A percentile compares a stretch with the other conserved stretches of the same genome.
phyloP scores from a whole-genome alignment of 2,113 vertebrate species.

The Podarcis cretensis region DNA sequence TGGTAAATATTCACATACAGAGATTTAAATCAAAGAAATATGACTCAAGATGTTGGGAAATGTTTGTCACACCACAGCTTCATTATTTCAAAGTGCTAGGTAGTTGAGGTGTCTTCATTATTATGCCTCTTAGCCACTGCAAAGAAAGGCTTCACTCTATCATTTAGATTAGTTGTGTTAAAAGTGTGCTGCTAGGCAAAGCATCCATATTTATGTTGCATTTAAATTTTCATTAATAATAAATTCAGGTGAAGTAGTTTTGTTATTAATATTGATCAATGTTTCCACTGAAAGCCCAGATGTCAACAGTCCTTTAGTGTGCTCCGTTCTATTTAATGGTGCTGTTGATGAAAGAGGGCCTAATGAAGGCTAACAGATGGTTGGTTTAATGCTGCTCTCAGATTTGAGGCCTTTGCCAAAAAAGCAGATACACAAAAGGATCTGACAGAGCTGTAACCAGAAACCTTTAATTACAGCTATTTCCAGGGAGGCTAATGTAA shows the following conservation, averaged over 20 bases:
- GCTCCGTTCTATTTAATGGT: slow-evolving; percentile 78
- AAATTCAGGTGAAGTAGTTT: slow-evolving; percentile 71
- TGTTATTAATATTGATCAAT: slow-evolving; percentile 81
- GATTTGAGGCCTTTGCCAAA: slow-evolving; percentile 78
- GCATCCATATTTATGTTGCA: slow-evolving; percentile 72
- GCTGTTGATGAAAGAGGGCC: slow-evolving; percentile 74
- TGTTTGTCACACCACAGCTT: background rate
- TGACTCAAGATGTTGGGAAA: background rate
- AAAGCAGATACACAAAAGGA: slow-evolving; percentile 76
- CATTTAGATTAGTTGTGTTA: slow-evolving; percentile 62
- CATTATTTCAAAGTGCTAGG: background rate
- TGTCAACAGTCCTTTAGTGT: slow-evolving; percentile 72
- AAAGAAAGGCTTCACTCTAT: slow-evolving; percentile 50
- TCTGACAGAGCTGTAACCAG: slow-evolving; percentile 74
- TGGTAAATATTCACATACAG: background rate
- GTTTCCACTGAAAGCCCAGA: slow-evolving; percentile 76
- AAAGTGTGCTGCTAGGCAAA: slow-evolving; percentile 65
- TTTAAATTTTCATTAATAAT: slow-evolving; percentile 81
- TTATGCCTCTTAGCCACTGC: slow-evolving; percentile 24
- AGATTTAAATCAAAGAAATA: background rate
- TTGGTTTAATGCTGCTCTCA: slow-evolving; percentile 78
- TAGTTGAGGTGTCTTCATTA: background rate
- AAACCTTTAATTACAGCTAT: slow-evolving; percentile 81
- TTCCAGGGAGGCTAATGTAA: slow-evolving; percentile 61
- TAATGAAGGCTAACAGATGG: slow-evolving; percentile 86